A percentile compares a stretch with the other conserved stretches of the same genome.
phyloP scores from a whole-genome alignment of 2,888 invertebrate species.

The Cerastoderma edule region DNA sequence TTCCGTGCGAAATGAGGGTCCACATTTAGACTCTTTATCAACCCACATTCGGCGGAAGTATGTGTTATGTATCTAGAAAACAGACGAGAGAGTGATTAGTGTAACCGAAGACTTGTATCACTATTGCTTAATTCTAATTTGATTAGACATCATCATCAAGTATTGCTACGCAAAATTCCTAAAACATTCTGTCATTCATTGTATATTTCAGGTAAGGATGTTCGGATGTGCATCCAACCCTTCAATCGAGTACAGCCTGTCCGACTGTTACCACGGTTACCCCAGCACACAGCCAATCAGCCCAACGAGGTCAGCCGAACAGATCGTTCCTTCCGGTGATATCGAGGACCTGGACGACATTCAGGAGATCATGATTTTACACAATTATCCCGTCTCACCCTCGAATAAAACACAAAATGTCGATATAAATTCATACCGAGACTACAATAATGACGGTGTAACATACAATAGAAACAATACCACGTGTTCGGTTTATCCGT shows the following conservation, averaged over 20 bases:
- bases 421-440: neutral
- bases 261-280: neutral
- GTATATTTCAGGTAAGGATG: neutral
- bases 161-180: too few species aligned
- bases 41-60: too few species aligned
- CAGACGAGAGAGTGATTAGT: too few species aligned
- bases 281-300: neutral
- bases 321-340: slow-evolving; percentile 42
- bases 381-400: neutral
- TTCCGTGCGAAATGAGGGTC: too few species aligned
- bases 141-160: too few species aligned
- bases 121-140: too few species aligned
- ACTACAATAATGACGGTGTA: neutral
- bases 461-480: neutral
- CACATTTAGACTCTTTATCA: too few species aligned
- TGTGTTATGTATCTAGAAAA: too few species aligned
- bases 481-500: neutral
- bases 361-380: slow-evolving; percentile 12
- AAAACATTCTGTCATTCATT: too few species aligned
- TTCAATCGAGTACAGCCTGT: neutral
- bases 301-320: slow-evolving; percentile 23
- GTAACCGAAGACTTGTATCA: too few species aligned
- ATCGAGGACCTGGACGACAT: slow-evolving; percentile 34
- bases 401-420: neutral
- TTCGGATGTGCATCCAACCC: neutral